Base-by-base conservation (phyloP, 2,113 vertebrate genomes). In the Amphiprion percula region DNA sequence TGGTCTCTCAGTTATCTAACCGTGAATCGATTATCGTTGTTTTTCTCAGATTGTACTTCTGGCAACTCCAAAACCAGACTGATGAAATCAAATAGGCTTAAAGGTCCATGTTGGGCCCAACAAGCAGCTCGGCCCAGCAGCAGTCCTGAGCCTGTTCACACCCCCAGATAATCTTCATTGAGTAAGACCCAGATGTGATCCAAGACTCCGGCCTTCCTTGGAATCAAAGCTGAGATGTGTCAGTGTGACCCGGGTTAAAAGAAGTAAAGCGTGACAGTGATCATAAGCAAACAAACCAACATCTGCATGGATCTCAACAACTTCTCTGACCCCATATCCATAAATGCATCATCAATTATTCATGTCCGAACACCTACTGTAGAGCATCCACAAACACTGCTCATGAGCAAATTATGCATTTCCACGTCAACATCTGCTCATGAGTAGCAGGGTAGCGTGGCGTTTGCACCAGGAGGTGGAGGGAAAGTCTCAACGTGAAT, bases 281-380 rank as follows among this genome's bases (percentile, higher is more conserved):
- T 54, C 12, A 37, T 23, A 74, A 55, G 37, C 67, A 37, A 68
- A 72, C 71, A 80, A 82, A 75, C 3, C 10, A 64, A 79, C 72
- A 77, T 77, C 4, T 65, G 87, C 26, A 60, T 41, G 49, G 74
- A 70, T 84, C 61, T 64, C 41, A 58, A 70, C 7, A 78, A 62
- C 19, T 52, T 64, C 24, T 33, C 77, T 30, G 3, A 72, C 62
- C 67, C 75, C 72, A 33, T 77, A 49, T 74, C 70, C 76, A 79
- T 60, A 63, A 75, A 71, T 62, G 30, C n/a, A 47, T 62, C 58
- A 90, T 91, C 64, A 74, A 85, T 84, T 82, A 89, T 89, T 86
- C 74, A 86, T 89, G 54, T 71, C 41, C 58, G 3, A 79, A 62
- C 83, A 77, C 49, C 73, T 76, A 62, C 44, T 66, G 63, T 28